A percentile compares a stretch with the other conserved stretches of the same genome.
Conservation (phyloP, 1,140 invertebrate species). For the Magallana angulata region DNA sequence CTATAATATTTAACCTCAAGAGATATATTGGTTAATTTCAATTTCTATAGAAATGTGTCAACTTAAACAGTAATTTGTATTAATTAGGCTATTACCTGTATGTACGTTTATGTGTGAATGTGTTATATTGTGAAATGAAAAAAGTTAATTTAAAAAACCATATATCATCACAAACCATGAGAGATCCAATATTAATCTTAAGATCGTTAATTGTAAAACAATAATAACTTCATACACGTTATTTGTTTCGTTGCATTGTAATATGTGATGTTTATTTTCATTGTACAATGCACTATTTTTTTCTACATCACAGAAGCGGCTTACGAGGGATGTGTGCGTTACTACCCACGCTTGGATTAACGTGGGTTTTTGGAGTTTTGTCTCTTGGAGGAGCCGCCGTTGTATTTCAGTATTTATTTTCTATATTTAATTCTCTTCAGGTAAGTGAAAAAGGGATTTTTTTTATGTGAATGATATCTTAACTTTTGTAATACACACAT, state of each 20-base stretch:
- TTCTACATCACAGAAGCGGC: conserved; percentile 59
- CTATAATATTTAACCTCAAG: too few relatives aligned
- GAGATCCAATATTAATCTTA: too few relatives aligned
- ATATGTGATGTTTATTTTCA: not conserved
- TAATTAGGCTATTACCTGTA: not conserved
- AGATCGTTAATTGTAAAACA: too few relatives aligned
- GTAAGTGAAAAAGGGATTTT: conserved; percentile 46
- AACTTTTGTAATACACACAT: not conserved
- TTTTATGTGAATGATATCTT: not conserved
- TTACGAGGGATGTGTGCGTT: conserved; percentile 64
- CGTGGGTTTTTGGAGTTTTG: conserved; percentile 72
- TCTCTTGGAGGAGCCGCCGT: conserved; percentile 66
- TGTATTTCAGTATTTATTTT: conserved; percentile 74
- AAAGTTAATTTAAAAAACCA: not conserved
- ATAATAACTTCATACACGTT: not conserved
- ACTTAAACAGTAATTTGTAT: too few relatives aligned
- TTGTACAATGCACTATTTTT: not conserved
- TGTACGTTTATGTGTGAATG: not conserved
- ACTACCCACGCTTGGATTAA: conserved; percentile 67
- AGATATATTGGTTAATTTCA: too few relatives aligned
- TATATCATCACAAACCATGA: too few relatives aligned
- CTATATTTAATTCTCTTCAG: conserved; percentile 72
- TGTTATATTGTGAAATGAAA: not conserved
- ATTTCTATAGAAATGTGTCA: too few relatives aligned
- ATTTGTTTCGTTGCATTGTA: not conserved